These are phyloP conservation scores for Pristionchus arcanus DNA, from an alignment of 2,888 invertebrate genomes.

Conservation along the genomic window DNA sequence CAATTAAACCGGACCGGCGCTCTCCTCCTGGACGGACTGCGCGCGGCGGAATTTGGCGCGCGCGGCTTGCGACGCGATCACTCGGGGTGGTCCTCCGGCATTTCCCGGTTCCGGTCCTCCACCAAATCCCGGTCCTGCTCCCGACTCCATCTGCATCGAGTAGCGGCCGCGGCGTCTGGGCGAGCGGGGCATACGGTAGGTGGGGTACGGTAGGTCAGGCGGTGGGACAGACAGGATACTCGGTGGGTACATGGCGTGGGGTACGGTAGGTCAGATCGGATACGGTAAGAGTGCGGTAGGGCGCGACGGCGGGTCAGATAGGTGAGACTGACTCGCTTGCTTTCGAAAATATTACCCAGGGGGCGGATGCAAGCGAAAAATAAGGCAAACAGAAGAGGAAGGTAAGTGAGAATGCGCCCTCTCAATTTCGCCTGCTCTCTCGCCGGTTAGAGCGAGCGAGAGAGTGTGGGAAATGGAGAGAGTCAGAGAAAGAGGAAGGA, in stretches of 20 bases:
- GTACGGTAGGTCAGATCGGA: slow-evolving; percentile 34
- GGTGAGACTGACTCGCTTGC: background rate
- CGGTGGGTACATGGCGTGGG: no score
- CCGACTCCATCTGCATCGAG: slow-evolving; percentile 40
- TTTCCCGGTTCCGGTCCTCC: no score
- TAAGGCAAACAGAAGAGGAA: background rate
- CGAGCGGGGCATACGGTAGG: slow-evolving; percentile 18
- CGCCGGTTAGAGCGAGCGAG: slow-evolving; percentile 27
- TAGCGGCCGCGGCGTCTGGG: background rate
- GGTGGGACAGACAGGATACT: background rate
- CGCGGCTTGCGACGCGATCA: background rate
- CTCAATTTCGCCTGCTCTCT: background rate
- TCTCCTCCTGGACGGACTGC: slow-evolving; percentile 47
- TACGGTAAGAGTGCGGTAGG: background rate
- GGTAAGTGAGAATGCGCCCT: background rate
- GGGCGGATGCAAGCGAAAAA: background rate
- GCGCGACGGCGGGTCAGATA: background rate
- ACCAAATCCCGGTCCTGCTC: background rate
- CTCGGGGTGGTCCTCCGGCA: background rate
- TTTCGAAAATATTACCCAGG: background rate
- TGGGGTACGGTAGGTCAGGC: background rate
- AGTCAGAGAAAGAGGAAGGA: slow-evolving; percentile 16
- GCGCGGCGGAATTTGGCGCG: background rate
- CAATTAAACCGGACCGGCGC: background rate
- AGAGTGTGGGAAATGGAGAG: slow-evolving; percentile 49